Base-by-base conservation (phyloP, 2,113 vertebrate genomes). In the Proterorhinus semilunaris region DNA sequence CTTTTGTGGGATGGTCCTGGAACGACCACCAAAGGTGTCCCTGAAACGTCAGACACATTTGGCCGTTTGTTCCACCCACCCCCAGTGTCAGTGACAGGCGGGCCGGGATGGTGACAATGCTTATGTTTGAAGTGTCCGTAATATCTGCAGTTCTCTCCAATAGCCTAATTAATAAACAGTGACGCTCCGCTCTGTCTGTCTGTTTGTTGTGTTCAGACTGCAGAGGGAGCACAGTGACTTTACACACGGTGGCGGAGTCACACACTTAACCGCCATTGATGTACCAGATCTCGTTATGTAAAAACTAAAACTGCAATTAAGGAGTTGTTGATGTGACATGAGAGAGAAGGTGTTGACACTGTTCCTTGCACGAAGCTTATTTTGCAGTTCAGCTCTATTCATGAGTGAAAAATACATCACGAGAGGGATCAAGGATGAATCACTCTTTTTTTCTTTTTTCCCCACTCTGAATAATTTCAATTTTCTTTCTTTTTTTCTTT, bases 81-180 rank as follows among this genome's bases (percentile, higher is more conserved):
- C 68, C 53, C 47, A 43, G 16, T 46, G 46, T 51, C 16, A 1
- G 16, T 12, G 68, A 61, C 9, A 49, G 53, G 47, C 63, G 62
- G 68, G 66, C 52, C 13, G 66, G 58, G 27, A 52, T 52, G 64
- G 54, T 16, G 42, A 63, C 47, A 17, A 52, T 5, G 54, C 61
- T 13, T 54, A 67, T 57, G 48, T 61, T 48, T 49, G 44, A 70
- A 16, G 51, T 69, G 67, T 45, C 10, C n/a, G 17, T 45, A 27
- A 42, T 68, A 21, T 61, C 21, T 42, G 58, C 53, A 68, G 46
- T 4, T n/a, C 48, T 71, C 12, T 61, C 58, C 58, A n/a, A 61
- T 61, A 42, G 42, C 15, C 42, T 61, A 44, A 68, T 58, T 36
- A 51, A 71, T 47, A 47, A 66, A 75, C 48, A 75, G 58, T 59